These are phyloP conservation scores for Auanema sp. DNA, from an alignment of 2,888 invertebrate genomes.

Conservation along the genomic window DNA sequence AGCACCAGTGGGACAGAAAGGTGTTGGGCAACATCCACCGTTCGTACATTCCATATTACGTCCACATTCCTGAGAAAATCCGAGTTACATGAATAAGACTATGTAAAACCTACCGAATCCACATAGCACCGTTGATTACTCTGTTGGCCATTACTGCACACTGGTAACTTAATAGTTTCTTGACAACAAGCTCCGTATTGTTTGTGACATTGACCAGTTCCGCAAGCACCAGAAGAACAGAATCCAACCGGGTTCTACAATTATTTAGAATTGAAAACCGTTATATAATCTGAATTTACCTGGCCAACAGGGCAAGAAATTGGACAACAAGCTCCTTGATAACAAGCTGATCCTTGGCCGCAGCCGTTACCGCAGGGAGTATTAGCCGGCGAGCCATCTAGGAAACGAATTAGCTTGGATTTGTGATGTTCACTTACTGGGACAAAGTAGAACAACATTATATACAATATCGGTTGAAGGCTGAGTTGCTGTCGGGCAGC, in stretches of 20 bases:
- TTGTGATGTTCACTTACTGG: constrained; percentile 24
- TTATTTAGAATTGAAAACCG: background rate
- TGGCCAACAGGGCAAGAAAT: constrained; percentile 50
- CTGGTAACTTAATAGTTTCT: constrained; percentile 42
- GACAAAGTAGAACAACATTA: constrained; percentile 46
- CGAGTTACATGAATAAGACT: too few species aligned
- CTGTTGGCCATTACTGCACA: constrained; percentile 50
- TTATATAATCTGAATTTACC: constrained; percentile 8
- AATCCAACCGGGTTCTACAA: constrained; percentile 41
- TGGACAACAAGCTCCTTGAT: constrained; percentile 59
- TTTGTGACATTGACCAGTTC: constrained; percentile 34
- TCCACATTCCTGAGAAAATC: constrained; percentile 50
- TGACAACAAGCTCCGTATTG: constrained; percentile 52
- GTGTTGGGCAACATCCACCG: constrained; percentile 60
- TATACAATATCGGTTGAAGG: constrained; percentile 40
- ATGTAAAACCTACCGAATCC: constrained; percentile 12
- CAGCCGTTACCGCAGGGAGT: constrained; percentile 38
- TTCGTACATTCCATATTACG: constrained; percentile 58
- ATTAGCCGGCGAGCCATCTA: constrained; percentile 46
- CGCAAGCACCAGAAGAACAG: constrained; percentile 42
- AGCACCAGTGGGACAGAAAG: constrained; percentile 60
- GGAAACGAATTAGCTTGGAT: constrained; percentile 5
- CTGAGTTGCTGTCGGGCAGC: constrained; percentile 38
- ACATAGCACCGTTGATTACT: constrained; percentile 20
- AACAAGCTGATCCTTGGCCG: constrained; percentile 47